Conservation (phyloP, 2,888 invertebrate genomes). For the Drosophila infuscata region DNA sequence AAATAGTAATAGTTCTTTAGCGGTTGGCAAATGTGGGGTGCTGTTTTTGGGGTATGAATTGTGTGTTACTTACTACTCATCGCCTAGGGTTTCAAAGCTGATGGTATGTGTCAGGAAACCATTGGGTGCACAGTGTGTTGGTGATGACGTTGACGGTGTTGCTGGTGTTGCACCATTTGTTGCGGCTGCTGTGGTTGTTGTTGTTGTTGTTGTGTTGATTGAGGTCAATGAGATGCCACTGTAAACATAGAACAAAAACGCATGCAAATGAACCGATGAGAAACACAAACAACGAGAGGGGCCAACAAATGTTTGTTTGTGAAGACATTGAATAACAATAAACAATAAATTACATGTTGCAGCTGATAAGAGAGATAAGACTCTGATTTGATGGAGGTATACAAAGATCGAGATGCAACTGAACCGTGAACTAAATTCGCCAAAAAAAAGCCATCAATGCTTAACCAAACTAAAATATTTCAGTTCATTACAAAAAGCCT, state of each 20-base stretch:
- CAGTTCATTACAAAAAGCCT: background rate
- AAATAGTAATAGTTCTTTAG: no score
- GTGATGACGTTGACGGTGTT: slow-evolving; percentile 56
- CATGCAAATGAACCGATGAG: slow-evolving; percentile 27
- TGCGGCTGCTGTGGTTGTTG: slow-evolving; percentile 20
- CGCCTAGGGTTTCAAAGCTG: slow-evolving; percentile 76
- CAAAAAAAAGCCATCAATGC: background rate
- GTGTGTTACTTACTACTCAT: slow-evolving; percentile 81
- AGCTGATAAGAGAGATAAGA: background rate
- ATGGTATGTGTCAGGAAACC: slow-evolving; percentile 73
- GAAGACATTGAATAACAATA: background rate
- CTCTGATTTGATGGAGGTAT: background rate
- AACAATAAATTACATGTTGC: background rate
- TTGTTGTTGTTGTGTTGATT: slow-evolving; percentile 41
- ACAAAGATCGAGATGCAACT: no score
- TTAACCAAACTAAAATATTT: background rate
- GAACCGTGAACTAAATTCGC: background rate
- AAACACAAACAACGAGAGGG: background rate
- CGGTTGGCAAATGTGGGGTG: background rate
- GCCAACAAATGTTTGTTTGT: background rate
- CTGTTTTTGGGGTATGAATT: background rate
- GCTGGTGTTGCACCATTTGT: slow-evolving; percentile 34
- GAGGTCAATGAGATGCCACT: slow-evolving; percentile 75
- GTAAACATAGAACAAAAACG: slow-evolving; percentile 46
- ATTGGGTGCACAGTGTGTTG: slow-evolving; percentile 65